Conservation (phyloP, 2,888 invertebrate genomes). For the Andrena chrysosceles region DNA sequence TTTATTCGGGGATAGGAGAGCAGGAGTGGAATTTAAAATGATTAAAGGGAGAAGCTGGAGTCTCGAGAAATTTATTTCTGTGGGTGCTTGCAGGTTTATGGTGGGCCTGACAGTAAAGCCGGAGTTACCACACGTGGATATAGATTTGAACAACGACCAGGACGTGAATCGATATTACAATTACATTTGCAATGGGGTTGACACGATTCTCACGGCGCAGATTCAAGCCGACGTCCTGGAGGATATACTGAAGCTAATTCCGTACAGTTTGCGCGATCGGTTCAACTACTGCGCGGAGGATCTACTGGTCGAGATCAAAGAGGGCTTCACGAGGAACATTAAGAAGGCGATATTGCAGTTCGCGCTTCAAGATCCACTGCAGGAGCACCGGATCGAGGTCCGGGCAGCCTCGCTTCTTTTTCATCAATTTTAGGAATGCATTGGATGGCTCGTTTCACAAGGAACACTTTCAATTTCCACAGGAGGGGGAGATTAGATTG, state of each 20-base stretch:
- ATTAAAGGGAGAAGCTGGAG: not conserved
- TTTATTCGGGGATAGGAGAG: not conserved
- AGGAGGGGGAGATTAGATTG: not conserved
- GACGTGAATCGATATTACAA: conserved; percentile 93
- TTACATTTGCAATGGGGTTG: conserved; percentile 95
- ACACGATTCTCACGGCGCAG: conserved; percentile 95
- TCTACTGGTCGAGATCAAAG: conserved; percentile 92
- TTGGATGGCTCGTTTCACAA: not conserved
- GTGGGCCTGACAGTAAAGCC: conserved; percentile 91
- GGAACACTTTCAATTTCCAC: not conserved
- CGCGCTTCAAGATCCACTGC: conserved; percentile 89
- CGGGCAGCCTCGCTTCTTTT: not conserved
- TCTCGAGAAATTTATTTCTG: not conserved
- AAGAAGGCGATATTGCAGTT: conserved; percentile 97
- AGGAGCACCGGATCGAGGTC: conserved; percentile 55
- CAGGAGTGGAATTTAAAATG: not conserved
- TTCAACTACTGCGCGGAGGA: conserved; percentile 87
- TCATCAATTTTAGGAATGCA: not conserved
- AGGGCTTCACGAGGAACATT: conserved; percentile 94
- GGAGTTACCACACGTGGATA: conserved; percentile 85
- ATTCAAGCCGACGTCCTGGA: conserved; percentile 91
- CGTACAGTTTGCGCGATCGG: conserved; percentile 86
- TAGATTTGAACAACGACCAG: conserved; percentile 87
- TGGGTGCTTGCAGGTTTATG: conserved; percentile 86
- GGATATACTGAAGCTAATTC: conserved; percentile 88